Conservation (phyloP, 1,140 invertebrate species). For the Listronotus oregonensis region DNA sequence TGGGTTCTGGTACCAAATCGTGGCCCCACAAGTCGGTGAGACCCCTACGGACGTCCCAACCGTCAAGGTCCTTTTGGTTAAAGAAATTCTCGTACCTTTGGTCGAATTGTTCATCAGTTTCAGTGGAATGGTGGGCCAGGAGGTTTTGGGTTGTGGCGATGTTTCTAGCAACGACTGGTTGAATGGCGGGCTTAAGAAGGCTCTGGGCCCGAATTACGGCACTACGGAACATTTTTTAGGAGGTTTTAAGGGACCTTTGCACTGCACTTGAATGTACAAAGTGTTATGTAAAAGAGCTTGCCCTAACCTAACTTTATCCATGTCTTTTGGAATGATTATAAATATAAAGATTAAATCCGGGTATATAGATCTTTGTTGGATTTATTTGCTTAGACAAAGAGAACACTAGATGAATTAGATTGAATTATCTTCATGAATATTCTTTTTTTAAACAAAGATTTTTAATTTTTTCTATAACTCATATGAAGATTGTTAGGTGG, state of each 20-base stretch:
- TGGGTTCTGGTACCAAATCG: constrained; percentile 95
- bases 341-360: too few species aligned
- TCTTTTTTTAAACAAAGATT: too few species aligned
- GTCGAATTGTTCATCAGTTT: constrained; percentile 56
- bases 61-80: constrained; percentile 88
- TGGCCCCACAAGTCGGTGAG: constrained; percentile 83
- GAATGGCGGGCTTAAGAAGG: constrained; percentile 39
- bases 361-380: too few species aligned
- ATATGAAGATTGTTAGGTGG: too few species aligned
- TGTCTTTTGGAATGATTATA: too few species aligned
- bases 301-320: background rate
- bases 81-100: constrained; percentile 82
- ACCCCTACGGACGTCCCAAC: constrained; percentile 92
- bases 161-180: constrained; percentile 33
- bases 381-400: too few species aligned
- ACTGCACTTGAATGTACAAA: background rate
- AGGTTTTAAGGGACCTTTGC: background rate
- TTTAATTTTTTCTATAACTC: too few species aligned
- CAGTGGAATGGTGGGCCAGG: constrained; percentile 43
- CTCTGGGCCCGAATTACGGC: constrained; percentile 41
- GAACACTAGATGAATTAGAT: too few species aligned
- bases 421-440: too few species aligned
- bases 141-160: constrained; percentile 33
- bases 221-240: constrained; percentile 49
- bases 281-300: background rate